Evolutionary conservation across 2,888 invertebrate species (phyloP).

Genomic region (Deilephila elpenor): DNA sequence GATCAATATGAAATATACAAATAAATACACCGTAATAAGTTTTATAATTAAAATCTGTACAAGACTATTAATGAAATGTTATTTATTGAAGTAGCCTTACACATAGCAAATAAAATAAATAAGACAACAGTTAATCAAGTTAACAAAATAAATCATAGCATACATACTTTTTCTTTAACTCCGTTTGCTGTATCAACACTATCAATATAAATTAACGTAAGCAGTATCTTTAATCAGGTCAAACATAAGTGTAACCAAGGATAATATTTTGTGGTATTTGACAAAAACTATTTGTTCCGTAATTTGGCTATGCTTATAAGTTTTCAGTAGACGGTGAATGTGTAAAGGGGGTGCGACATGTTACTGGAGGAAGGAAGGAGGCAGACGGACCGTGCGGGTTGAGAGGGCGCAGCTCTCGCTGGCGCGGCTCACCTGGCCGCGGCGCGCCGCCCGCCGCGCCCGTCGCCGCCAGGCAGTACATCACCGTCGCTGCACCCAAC

Average conservation of each 20-base stretch:
- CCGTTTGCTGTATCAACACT: no score
- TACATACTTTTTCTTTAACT: not conserved
- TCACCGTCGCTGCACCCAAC: slow-evolving; percentile 72
- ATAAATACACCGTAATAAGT: not conserved
- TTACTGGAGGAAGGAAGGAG: slow-evolving; percentile 26
- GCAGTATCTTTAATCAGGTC: no score
- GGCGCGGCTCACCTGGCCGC: slow-evolving; percentile 68
- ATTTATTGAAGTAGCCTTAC: no score
- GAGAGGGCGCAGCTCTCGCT: slow-evolving; percentile 76
- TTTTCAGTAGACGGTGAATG: not conserved
- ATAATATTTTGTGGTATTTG: no score
- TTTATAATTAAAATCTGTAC: not conserved
- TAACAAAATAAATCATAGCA: not conserved
- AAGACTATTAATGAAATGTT: no score
- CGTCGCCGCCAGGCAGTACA: slow-evolving; percentile 78
- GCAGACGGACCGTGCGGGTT: slow-evolving; percentile 73
- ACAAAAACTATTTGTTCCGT: no score
- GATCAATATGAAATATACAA: not conserved
- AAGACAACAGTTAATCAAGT: not conserved
- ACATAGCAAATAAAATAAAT: not conserved
- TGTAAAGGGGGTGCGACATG: slow-evolving; percentile 17
- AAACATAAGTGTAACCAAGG: no score
- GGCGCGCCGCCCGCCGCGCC: slow-evolving; percentile 42
- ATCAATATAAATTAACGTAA: no score
- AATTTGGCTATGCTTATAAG: not conserved